A percentile compares a stretch with the other conserved stretches of the same genome.
Conservation (phyloP, 2,113 vertebrate genomes). For the Eidolon helvum region DNA sequence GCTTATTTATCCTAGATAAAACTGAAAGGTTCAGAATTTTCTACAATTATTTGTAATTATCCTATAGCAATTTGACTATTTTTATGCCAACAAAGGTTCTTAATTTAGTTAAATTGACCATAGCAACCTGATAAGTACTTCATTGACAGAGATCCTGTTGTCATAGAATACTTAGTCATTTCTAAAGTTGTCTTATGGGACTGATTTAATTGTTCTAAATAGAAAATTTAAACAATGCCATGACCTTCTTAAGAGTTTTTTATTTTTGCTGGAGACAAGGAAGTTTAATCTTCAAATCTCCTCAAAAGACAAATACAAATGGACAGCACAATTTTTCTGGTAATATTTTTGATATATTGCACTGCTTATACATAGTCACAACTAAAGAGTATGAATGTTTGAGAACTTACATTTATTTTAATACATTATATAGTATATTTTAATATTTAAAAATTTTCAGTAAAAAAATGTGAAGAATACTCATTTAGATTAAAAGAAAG, state of each 20-base stretch:
- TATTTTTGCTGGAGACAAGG: not conserved
- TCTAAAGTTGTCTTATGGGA: not conserved
- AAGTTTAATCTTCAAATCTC: not conserved
- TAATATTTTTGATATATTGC: not conserved
- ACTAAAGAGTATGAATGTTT: not conserved
- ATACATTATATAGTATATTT: not conserved
- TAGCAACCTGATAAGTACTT: not conserved
- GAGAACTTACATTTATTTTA: not conserved
- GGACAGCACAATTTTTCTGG: not conserved
- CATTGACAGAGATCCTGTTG: not conserved
- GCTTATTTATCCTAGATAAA: not conserved
- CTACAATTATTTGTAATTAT: not conserved
- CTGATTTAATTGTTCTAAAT: not conserved
- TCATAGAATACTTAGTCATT: not conserved
- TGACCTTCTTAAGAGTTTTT: not conserved
- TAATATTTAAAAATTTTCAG: not conserved
- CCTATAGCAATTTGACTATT: not conserved
- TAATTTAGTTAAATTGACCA: not conserved
- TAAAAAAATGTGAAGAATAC: not conserved
- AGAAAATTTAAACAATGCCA: not conserved
- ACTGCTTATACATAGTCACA: not conserved
- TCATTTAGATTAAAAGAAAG: not conserved
- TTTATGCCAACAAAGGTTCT: not conserved
- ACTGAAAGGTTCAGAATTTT: not conserved
- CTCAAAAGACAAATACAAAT: not conserved